Percentiles rank a stretch among this genome's conserved stretches.
Evolutionary conservation across 2,113 vertebrate species (phyloP).

Genomic region (Pipra filicauda): DNA sequence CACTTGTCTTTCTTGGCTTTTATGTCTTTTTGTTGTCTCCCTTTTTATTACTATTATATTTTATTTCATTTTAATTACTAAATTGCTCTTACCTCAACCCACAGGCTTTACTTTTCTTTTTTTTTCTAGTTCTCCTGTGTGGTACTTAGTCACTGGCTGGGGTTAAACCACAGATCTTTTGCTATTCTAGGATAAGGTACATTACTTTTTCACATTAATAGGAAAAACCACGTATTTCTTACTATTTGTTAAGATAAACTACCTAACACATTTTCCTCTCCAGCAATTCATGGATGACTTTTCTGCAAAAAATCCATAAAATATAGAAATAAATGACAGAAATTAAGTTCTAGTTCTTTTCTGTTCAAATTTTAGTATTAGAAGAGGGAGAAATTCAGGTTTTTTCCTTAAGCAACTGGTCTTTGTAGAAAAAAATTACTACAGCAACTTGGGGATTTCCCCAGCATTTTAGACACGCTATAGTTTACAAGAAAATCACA

Average conservation of each 20-base stretch:
- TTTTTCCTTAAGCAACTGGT: not conserved
- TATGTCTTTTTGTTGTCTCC: not conserved
- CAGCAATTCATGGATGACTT: not conserved
- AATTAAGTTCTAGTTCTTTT: not conserved
- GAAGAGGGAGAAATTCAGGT: not conserved
- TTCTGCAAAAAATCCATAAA: not conserved
- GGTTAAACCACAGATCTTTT: not conserved
- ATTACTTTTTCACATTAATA: not conserved
- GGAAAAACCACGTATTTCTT: not conserved
- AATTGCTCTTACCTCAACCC: not conserved
- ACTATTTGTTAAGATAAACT: not conserved
- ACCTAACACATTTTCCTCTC: not conserved
- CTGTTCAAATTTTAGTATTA: not conserved
- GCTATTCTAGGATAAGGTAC: not conserved
- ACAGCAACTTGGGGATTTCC: not conserved
- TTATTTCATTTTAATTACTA: not conserved
- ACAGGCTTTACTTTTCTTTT: not conserved
- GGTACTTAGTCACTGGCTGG: not conserved
- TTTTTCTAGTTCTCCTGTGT: not conserved
- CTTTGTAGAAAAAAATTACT: not conserved
- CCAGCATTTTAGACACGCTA: not conserved
- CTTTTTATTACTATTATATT: not conserved
- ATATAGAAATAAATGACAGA: not conserved
- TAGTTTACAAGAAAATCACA: not conserved
- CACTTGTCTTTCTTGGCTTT: not conserved